phyloP scores from a whole-genome alignment of 2,888 invertebrate species.

The Spodoptera littoralis region DNA sequence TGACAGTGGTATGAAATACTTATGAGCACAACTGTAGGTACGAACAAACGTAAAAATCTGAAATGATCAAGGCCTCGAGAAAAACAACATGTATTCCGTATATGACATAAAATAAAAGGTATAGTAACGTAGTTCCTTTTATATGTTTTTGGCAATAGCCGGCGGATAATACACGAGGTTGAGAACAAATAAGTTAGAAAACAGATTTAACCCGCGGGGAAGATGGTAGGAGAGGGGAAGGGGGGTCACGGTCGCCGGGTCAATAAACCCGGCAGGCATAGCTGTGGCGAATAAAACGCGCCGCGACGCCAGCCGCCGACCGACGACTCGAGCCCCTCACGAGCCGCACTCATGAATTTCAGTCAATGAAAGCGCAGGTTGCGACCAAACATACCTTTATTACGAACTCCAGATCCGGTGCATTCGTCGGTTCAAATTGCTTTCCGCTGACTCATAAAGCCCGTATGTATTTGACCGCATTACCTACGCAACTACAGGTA shows the following conservation, averaged over 20 bases:
- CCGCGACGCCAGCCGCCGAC: constrained; percentile 60
- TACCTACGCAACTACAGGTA: constrained; percentile 33
- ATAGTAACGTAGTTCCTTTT: constrained; percentile 10
- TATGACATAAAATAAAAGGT: constrained; percentile 4
- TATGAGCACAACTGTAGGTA: not conserved
- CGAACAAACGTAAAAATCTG: not conserved
- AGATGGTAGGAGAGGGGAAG: constrained; percentile 53
- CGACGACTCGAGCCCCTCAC: constrained; percentile 56
- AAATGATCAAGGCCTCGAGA: constrained; percentile 3
- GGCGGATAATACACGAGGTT: constrained; percentile 41
- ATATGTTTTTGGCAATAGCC: constrained; percentile 11
- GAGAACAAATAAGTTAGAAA: constrained; percentile 63
- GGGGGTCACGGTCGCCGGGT: constrained; percentile 84
- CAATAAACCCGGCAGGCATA: constrained; percentile 75
- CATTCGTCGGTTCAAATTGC: constrained; percentile 48
- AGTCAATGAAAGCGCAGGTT: constrained; percentile 62
- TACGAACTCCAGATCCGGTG: constrained; percentile 48
- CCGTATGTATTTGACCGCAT: constrained; percentile 46
- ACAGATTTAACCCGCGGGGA: constrained; percentile 57
- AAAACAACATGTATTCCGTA: constrained; percentile 3
- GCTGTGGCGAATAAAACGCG: constrained; percentile 70
- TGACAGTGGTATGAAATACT: not conserved
- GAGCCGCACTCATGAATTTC: constrained; percentile 62
- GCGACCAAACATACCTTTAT: constrained; percentile 53
- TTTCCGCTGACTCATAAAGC: constrained; percentile 48